Conservation (phyloP, 1,140 invertebrate genomes). For the Drosophila saltans region DNA sequence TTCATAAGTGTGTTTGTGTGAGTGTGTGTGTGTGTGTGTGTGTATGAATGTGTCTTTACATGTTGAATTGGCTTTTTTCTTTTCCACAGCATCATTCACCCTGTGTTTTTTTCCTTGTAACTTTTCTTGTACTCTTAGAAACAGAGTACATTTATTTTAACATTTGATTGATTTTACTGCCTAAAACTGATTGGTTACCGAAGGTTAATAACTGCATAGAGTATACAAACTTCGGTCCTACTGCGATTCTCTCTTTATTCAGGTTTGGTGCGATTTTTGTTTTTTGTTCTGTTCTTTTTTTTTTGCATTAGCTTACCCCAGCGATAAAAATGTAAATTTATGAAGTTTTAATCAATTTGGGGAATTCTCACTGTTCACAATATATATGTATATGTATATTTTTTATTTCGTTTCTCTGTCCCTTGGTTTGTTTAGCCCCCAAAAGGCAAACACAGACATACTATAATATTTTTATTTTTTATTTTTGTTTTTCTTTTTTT, state of each 20-base stretch:
- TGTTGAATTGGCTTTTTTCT: conserved; percentile 54
- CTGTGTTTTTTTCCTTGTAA: not conserved
- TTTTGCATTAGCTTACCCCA: conserved; percentile 61
- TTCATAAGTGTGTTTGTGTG: conserved; percentile 53
- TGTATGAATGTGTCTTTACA: conserved; percentile 50
- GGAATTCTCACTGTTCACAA: conserved; percentile 68
- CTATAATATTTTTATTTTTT: conserved; percentile 32
- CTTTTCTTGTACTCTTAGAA: not conserved
- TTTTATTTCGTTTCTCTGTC: conserved; percentile 28
- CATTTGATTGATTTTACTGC: too few species aligned
- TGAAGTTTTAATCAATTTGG: conserved; percentile 82
- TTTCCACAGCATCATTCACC: not conserved
- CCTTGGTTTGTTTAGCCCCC: conserved; percentile 55
- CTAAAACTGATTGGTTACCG: too few species aligned
- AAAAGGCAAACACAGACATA: conserved; percentile 55
- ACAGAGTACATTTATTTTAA: not conserved
- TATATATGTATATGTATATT: not conserved
- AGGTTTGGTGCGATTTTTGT: conserved; percentile 31
- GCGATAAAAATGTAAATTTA: conserved; percentile 81
- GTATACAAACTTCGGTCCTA: not conserved
- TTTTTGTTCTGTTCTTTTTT: conserved; percentile 28
- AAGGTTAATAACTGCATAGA: not conserved
- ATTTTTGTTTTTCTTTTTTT: not conserved
- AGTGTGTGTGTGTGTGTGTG: conserved; percentile 37
- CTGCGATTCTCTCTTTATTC: not conserved